Conservation (phyloP, 2,113 vertebrate genomes). For the Plecturocebus donacophilus region DNA sequence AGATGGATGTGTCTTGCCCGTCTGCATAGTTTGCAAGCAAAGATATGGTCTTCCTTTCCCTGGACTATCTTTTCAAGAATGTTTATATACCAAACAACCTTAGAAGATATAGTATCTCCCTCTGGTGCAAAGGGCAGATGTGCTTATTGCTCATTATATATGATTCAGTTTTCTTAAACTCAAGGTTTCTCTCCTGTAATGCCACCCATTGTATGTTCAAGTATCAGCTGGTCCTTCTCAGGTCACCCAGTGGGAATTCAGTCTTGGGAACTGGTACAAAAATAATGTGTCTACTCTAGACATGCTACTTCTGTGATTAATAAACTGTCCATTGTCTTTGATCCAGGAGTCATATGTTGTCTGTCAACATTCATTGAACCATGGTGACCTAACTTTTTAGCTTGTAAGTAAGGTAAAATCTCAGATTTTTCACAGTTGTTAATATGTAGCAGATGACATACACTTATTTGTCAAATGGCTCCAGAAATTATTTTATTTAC, state of each 20-base stretch:
- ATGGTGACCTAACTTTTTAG: background rate
- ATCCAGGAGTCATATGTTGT: background rate
- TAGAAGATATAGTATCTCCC: background rate
- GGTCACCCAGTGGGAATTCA: background rate
- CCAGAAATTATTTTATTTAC: background rate
- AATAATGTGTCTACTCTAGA: background rate
- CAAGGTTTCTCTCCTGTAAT: background rate
- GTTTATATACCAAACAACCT: background rate
- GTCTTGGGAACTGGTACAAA: accelerated
- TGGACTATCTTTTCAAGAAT: background rate
- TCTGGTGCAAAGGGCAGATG: background rate
- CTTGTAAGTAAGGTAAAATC: background rate
- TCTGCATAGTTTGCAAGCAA: background rate
- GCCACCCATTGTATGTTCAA: background rate
- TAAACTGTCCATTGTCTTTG: background rate
- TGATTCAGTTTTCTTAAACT: background rate
- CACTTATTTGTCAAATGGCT: background rate
- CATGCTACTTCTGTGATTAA: background rate
- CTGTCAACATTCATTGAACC: background rate
- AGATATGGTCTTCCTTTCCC: background rate
- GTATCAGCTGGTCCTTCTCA: background rate
- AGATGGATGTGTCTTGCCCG: background rate
- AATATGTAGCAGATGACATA: background rate
- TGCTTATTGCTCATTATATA: background rate
- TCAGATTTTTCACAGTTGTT: background rate